These are phyloP conservation scores for Peribatodes rhomboidaria DNA, from an alignment of 2,888 invertebrate species.

Conservation along the genomic window DNA sequence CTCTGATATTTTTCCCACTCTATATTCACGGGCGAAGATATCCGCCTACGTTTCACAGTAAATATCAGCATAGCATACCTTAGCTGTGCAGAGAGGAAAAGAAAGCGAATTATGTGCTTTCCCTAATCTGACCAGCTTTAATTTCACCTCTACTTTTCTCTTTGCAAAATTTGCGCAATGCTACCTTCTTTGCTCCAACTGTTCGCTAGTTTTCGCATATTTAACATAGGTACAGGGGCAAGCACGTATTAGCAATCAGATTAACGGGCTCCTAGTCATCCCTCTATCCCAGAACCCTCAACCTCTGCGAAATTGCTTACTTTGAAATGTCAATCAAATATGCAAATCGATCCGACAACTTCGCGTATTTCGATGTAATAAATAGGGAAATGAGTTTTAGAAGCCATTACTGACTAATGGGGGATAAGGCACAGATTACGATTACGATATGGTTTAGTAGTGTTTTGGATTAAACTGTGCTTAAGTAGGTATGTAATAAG, in stretches of 20 bases:
- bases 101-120: no score
- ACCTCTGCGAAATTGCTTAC: constrained; percentile 37
- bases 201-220: not conserved
- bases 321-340: constrained; percentile 53
- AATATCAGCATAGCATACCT: not conserved
- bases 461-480: not conserved
- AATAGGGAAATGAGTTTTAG: constrained; percentile 39
- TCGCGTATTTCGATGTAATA: constrained; percentile 41
- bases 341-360: constrained; percentile 49
- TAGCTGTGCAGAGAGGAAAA: no score
- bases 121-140: not conserved
- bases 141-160: not conserved
- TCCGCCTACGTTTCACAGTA: not conserved
- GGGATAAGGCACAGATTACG: constrained; percentile 14
- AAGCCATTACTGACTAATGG: constrained; percentile 27
- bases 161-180: no score
- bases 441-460: not conserved
- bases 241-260: constrained; percentile 24
- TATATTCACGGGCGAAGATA: constrained; percentile 2
- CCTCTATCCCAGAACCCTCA: constrained; percentile 28
- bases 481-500: not conserved
- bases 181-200: not conserved
- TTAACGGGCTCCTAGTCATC: constrained; percentile 25
- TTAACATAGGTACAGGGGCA: not conserved
- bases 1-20: constrained; percentile 15